Evolutionary conservation across 2,888 invertebrate genomes (phyloP), one percentile per base, ranked within the genome.

Genomic region (Campoplex nolae): DNA sequence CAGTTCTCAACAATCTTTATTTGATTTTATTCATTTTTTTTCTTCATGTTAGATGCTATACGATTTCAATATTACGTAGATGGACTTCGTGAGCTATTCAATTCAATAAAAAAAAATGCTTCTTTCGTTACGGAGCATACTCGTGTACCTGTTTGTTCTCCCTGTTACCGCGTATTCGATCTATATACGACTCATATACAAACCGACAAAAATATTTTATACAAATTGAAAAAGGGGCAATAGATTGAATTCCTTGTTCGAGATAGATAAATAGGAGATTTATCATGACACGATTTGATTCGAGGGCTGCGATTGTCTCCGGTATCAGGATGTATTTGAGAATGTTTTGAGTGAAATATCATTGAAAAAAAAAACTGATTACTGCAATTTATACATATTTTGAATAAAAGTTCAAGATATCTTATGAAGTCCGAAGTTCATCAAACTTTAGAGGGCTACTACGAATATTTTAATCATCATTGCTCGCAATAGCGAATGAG

Each of bases 81-180:
- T 28, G 48, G 42, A 82, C 38, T 67, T 65, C 56, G 48, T 45
- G 48, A 68, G 74, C 28, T 51, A 51, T 58, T 35, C 67, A 28
- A 68, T 51, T 78, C 56, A 62, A 68, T 51, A 75, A 79, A 23
- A 35, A 42, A 65, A 75, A 48, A 77, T 11, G 71, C 54, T 85
- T 68, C 6, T 75, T 65, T 78, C 42, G 42, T 74, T 51, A 67
- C 42, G 81, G 62, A 81, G 70, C 18, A 42, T 32, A 42, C 32
- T 75, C 56, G 71, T 51, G 23, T 68, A 56, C 42, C 71, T 73
- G 62, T 48, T 51, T 74, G 83, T 65, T 83, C 74, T 42, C 54
- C 62, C 70, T 79, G 85, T 83, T 83, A 86, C 85, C 85, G 58
- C n/a, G 23, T 45, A 67, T 68, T 76, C 70, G 76, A 83, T 28